Evolutionary conservation across 2,797 vertebrate genomes (phyloP), one percentile per base, ranked within the genome.

Genomic region (Phoeniculus purpureus): DNA sequence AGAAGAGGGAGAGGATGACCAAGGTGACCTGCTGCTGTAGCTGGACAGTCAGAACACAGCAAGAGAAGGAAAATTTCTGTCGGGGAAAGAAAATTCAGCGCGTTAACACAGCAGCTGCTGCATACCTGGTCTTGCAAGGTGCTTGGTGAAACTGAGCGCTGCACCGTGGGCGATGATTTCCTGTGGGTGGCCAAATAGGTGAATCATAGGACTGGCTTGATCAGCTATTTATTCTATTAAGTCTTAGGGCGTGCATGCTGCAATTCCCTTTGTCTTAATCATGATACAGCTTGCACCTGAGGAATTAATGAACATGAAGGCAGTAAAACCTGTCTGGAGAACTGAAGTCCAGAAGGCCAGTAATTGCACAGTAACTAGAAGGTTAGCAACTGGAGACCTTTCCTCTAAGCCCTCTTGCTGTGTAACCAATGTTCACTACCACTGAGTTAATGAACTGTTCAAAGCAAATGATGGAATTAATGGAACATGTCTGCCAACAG

Each of bases 311-410:
- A 61, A 19, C 34, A 48, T n/a, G 68, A 85, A 87, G 27, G 62
- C n/a, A 93, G 34, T 87, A 78, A 89, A 77, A 43, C 29, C 27
- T 62, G 55, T 17, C 66, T 71, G 21, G 12, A 76, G 81, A 77
- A 29, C 47, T 47, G 64, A 61, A 90, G 72, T 86, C 73, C 54
- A 81, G 72, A 84, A 68, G 48, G 59, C 7, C 32, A 79, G 51
- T 86, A 79, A 92, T 90, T 86, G 61, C 55, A 84, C 55, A 76
- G 15, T 85, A 93, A 93, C 87, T 58, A 78, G 50, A 75, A 85
- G 47, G 58, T 91, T 80, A 74, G 59, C 80, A 89, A 85, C 62
- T 87, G 67, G 60, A 84, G 93, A 94, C 31, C 68, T 94, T 87
- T 73, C 43, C 66, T 76, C 19, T 72, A 72, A 88, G 43, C 55